A percentile compares a stretch with the other conserved stretches of the same genome.
Evolutionary conservation across 2,888 invertebrate species (phyloP).

Genomic region (Platycnemis pennipes): DNA sequence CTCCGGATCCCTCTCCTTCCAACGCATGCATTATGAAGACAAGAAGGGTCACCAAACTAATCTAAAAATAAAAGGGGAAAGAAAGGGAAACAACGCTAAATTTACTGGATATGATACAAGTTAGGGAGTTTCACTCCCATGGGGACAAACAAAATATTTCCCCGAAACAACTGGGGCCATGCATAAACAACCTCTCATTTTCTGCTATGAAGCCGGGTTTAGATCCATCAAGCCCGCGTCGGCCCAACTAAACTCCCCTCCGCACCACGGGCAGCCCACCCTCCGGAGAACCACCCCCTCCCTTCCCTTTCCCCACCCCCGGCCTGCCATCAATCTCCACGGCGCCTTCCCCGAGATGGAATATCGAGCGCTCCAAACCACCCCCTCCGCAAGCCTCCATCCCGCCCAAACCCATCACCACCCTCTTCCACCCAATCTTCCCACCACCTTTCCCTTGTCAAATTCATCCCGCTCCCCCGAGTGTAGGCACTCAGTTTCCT

Average conservation of each 20-base stretch:
- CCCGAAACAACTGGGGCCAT: constrained; percentile 64
- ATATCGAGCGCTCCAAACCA: constrained; percentile 34
- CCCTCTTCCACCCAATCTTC: neutral
- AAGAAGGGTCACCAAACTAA: constrained; percentile 28
- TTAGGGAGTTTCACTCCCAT: neutral
- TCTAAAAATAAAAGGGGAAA: constrained; percentile 47
- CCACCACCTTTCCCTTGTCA: neutral
- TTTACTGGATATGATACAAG: constrained; percentile 22
- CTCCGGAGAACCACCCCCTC: neutral
- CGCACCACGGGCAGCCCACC: neutral
- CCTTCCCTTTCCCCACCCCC: constrained; percentile 19
- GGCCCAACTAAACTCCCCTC: neutral
- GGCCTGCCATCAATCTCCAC: constrained; percentile 57
- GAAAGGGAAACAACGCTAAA: constrained; percentile 13
- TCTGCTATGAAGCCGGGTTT: constrained; percentile 65
- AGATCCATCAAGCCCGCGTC: constrained; percentile 50
- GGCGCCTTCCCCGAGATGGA: constrained; percentile 57
- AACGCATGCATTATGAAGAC: constrained; percentile 33
- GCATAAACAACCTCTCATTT: constrained; percentile 67
- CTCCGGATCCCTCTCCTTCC: neutral
- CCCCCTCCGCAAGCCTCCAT: neutral
- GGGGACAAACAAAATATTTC: constrained; percentile 43
- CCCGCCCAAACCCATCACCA: neutral
- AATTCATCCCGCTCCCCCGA: neutral
- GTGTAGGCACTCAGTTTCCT: neutral